These are phyloP conservation scores for Leptarthrus brevirostris DNA, from an alignment of 2,888 invertebrate genomes.

Conservation along the genomic window DNA sequence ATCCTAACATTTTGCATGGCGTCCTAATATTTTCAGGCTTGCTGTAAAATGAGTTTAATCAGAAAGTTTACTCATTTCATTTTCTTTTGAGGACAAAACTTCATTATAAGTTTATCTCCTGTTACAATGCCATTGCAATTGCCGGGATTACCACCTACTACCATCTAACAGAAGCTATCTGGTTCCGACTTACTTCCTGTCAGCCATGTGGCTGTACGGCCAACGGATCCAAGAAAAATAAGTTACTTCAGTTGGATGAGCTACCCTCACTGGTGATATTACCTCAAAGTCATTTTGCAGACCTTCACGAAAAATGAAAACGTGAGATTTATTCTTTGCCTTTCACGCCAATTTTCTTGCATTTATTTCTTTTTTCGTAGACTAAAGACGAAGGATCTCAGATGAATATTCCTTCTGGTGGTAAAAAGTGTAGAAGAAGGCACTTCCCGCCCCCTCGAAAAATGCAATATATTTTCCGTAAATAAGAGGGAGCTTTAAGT, in stretches of 20 bases:
- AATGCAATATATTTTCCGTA: slow-evolving; percentile 11
- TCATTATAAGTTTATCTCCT: slow-evolving; percentile 43
- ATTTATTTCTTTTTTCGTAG: slow-evolving; percentile 3
- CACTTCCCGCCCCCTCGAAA: neutral
- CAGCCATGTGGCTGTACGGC: neutral
- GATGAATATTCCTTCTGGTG: neutral
- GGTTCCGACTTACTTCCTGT: slow-evolving; percentile 13
- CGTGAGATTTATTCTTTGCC: slow-evolving; percentile 28
- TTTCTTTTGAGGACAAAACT: slow-evolving; percentile 39
- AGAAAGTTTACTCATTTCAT: slow-evolving; percentile 44
- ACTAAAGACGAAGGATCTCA: slow-evolving; percentile 3
- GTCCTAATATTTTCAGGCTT: slow-evolving; percentile 16
- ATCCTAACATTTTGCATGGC: slow-evolving; percentile 16
- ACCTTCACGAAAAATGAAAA: slow-evolving; percentile 32
- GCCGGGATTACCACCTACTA: slow-evolving; percentile 29
- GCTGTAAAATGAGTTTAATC: slow-evolving; percentile 40
- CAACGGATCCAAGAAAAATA: slow-evolving; percentile 17
- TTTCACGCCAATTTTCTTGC: slow-evolving; percentile 15
- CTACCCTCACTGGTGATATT: slow-evolving; percentile 19
- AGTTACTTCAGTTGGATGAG: slow-evolving; percentile 31
- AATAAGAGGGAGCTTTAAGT: slow-evolving; percentile 32
- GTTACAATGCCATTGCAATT: slow-evolving; percentile 34
- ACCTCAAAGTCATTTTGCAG: slow-evolving; percentile 37
- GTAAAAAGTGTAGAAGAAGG: no score
- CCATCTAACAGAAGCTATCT: no score